Evolutionary conservation across 2,113 vertebrate genomes (phyloP).

Genomic region (Ascaphus truei): DNA sequence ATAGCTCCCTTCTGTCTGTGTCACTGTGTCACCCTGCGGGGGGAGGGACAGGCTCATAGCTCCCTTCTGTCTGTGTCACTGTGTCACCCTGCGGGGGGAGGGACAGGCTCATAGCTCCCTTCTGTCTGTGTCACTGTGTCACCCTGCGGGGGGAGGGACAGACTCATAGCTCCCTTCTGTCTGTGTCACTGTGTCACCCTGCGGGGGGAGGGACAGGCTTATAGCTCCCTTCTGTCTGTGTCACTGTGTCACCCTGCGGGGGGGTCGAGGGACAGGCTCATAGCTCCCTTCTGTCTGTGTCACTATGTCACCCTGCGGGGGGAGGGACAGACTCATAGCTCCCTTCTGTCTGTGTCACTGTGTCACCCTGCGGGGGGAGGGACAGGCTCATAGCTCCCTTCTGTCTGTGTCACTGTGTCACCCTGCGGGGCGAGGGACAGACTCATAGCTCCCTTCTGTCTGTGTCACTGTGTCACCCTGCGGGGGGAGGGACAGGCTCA

Average conservation of each 20-base stretch:
- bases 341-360: too few relatives aligned
- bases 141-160: not conserved
- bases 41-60: too few relatives aligned
- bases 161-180: not conserved
- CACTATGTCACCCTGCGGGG: conserved; percentile 19
- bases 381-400: not conserved
- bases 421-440: not conserved
- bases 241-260: not conserved
- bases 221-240: not conserved
- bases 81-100: not conserved
- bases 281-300: not conserved
- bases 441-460: not conserved
- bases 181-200: not conserved
- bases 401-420: too few relatives aligned
- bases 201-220: not conserved
- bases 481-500: not conserved
- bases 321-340: not conserved
- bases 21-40: conserved; percentile 29
- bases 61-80: too few relatives aligned
- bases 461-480: not conserved
- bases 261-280: too few relatives aligned
- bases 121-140: too few relatives aligned
- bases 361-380: not conserved
- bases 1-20: not conserved
- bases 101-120: not conserved